Evolutionary conservation across 2,888 invertebrate species (phyloP).

Genomic region (Phortica okadai): DNA sequence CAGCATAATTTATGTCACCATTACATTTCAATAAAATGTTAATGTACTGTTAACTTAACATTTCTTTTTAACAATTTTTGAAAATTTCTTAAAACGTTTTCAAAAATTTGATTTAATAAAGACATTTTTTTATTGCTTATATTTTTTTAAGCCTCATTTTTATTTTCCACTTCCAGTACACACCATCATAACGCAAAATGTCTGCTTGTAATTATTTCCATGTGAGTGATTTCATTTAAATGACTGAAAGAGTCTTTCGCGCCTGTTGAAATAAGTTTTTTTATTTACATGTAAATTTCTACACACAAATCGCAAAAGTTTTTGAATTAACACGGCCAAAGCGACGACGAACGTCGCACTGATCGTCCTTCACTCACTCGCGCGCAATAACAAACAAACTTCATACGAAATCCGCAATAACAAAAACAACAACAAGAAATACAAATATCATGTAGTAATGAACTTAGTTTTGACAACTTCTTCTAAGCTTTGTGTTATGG

Average conservation of each 20-base stretch:
- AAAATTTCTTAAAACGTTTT: background rate
- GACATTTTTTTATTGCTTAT: background rate
- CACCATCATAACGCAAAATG: slow-evolving; percentile 24
- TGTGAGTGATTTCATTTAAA: slow-evolving; percentile 35
- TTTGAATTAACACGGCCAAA: slow-evolving; percentile 17
- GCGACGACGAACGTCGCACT: background rate
- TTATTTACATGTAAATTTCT: slow-evolving; percentile 23
- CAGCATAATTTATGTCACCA: slow-evolving; percentile 13
- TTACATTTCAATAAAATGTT: background rate
- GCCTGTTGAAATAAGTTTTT: slow-evolving; percentile 24
- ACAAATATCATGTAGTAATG: slow-evolving; percentile 20
- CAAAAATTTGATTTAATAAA: no score
- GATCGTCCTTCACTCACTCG: slow-evolving; percentile 15
- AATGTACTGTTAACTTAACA: background rate
- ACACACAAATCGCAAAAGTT: slow-evolving; percentile 18
- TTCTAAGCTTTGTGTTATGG: slow-evolving; percentile 26
- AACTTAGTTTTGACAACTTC: slow-evolving; percentile 39
- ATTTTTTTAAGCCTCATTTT: background rate
- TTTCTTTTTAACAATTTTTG: background rate
- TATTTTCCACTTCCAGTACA: background rate
- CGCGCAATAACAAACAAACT: slow-evolving; percentile 6
- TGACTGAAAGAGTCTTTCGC: background rate
- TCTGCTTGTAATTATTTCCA: slow-evolving; percentile 54
- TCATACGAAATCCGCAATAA: background rate
- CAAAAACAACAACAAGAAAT: background rate